Conservation (phyloP, 2,113 vertebrate genomes). For the Anthoscopus minutus region DNA sequence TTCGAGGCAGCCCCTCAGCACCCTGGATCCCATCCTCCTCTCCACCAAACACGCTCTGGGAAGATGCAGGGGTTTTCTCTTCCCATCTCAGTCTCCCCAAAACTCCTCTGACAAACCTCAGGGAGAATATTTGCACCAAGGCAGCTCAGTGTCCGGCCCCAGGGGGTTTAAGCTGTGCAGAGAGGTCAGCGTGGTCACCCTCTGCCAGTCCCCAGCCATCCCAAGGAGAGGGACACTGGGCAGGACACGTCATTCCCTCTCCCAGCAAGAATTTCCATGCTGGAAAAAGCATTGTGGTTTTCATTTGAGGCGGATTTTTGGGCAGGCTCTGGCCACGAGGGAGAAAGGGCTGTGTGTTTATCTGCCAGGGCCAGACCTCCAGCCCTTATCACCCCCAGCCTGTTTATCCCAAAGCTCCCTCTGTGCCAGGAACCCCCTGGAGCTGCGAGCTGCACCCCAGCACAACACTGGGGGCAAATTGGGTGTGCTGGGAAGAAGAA, state of each 20-base stretch:
- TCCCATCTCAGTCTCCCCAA: rapidly evolving
- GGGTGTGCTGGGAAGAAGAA: rapidly evolving
- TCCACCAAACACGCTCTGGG: background rate
- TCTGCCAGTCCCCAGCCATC: background rate
- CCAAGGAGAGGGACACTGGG: rapidly evolving
- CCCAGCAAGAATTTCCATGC: background rate
- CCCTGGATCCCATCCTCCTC: background rate
- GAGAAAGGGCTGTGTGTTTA: background rate
- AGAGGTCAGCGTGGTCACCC: background rate
- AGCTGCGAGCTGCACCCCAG: background rate
- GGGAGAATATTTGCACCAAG: background rate
- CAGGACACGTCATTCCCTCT: background rate
- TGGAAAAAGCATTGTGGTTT: rapidly evolving
- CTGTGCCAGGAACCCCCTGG: background rate
- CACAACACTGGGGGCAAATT: rapidly evolving
- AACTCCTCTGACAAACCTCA: rapidly evolving
- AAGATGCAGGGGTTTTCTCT: rapidly evolving
- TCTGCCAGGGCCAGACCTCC: background rate
- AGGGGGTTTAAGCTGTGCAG: rapidly evolving
- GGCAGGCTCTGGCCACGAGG: background rate
- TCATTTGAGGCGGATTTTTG: background rate
- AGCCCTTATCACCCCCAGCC: background rate
- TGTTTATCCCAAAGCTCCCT: background rate
- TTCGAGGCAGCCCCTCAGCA: background rate
- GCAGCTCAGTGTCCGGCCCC: rapidly evolving